Base-by-base conservation (phyloP, 2,797 vertebrate species). In the Lepus oiostolus region DNA sequence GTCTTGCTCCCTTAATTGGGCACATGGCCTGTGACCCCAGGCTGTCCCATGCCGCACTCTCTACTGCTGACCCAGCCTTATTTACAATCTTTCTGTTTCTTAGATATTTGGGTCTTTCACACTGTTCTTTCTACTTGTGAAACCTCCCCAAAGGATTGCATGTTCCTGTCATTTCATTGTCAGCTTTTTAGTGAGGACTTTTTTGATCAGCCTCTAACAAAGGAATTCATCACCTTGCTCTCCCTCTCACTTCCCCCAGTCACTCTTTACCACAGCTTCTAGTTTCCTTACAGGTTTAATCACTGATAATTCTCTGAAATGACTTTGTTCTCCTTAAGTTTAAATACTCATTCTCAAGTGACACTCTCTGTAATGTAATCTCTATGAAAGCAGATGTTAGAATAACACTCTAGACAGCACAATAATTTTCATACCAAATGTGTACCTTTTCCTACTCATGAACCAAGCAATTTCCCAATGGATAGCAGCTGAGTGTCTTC, bases 241-340 rank as follows among this genome's bases (percentile, higher is more conserved):
- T 5, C 9, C 1, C n/a, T 70, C 2, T 5, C 12, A 1, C 24
- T 32, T 30, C 28, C 17, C 30, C 16, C 4, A 22, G 7, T 30
- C 12, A 28, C 4, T 17, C n/a, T 67, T 32, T 28, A 24, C 21
- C 19, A 58, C 47, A 17, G 54, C 68, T 26, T n/a, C 52, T 81
- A 4, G 30, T 68, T 82, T 38, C 21, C 21, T 30, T 22, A 32
- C 17, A 47, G 38, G 26, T 70, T 7, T 4, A 9, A 26, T 70
- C 13, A 28, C n/a, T 50, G 19, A 26, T 77, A 19, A 68, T 5
- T 76, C 35, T 32, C 24, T 84, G 63, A 89, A 35, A 42, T 11
- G 19, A 1, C n/a, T 9, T 77, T 77, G 7, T 54, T 77, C 71
- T 81, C 21, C 58, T 50, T 54, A 30, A 35, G n/a, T 10, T 50